These are phyloP conservation scores for Cyrtorhinus lividipennis DNA, from an alignment of 1,140 invertebrate species.

Conservation along the genomic window DNA sequence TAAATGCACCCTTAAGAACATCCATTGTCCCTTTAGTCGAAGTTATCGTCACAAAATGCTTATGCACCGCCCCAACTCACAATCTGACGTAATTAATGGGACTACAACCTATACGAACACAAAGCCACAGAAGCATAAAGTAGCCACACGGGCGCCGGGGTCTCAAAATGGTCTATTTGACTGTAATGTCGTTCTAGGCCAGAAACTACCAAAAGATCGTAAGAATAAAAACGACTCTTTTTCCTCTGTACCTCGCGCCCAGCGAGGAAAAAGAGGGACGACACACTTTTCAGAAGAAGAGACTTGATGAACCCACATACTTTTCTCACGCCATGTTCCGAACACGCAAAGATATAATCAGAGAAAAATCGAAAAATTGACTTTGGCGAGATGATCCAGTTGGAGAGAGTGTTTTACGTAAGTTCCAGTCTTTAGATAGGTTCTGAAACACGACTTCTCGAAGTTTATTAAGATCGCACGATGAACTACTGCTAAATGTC, in stretches of 20 bases:
- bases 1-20: slow-evolving; percentile 8
- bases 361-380: too few relatives aligned
- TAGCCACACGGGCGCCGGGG: background rate
- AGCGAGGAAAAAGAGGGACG: too few relatives aligned
- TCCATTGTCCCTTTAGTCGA: slow-evolving; percentile 8
- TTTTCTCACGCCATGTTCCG: too few relatives aligned
- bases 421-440: too few relatives aligned
- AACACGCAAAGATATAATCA: too few relatives aligned
- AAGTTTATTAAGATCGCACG: too few relatives aligned
- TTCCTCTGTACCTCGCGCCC: background rate
- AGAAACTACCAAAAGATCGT: background rate
- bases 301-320: too few relatives aligned
- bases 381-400: too few relatives aligned
- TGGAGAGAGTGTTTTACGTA: too few relatives aligned
- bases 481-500: too few relatives aligned
- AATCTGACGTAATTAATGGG: background rate
- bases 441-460: too few relatives aligned
- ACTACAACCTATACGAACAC: slow-evolving; percentile 1
- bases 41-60: slow-evolving; percentile 9
- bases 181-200: background rate
- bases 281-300: too few relatives aligned
- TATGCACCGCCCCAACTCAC: background rate
- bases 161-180: background rate
- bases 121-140: slow-evolving; percentile 7
- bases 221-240: background rate